Base-by-base conservation (phyloP, 2,888 invertebrate species). In the Apodemia duryi region DNA sequence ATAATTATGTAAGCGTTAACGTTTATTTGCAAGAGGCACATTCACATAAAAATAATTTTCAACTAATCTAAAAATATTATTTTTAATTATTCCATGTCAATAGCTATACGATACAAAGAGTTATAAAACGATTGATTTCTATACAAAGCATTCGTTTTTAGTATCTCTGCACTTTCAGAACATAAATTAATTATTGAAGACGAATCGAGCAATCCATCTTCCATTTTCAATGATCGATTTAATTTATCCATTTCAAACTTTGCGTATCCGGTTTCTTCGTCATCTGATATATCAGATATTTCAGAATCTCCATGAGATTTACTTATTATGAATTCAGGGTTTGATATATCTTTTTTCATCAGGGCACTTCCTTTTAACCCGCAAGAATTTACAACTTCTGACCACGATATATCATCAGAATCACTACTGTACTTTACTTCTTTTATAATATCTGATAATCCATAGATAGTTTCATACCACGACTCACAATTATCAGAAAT, bases 381-480 rank as follows among this genome's bases (percentile, higher is more conserved):
- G 70, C 81, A 84, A 63, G 78, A 78, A 13, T 77, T 77, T n/a
- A 86, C 68, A 65, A 88, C 82, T 67, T 89, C 87, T 52, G 85
- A 83, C 87, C 88, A 89, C 2, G 86, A 86, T 57, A 80, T 75
- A 29, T 65, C 64, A 35, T 64, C 61, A 62, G 51, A 61, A 21
- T 38, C 51, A 29, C 51, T 65, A 65, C 52, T 61, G 51, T 51
- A 41, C 41, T 68, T 68, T 51, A 72, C 71, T 10, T 66, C 67
- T 43, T 66, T 75, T 71, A 65, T 63, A 51, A 84, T 71, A 69
- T 84, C 83, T n/a, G 85, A 80, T 57, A 89, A 67, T 11, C 90
- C 91, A 68, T 85, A 88, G 65, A 88, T 84, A 62, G 84, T 85
- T 71, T 91, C 89, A 68, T 84, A 82, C 88, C 88, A 90, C 21